Conservation (phyloP, 2,797 vertebrate species). For the Limnodromus scolopaceus region DNA sequence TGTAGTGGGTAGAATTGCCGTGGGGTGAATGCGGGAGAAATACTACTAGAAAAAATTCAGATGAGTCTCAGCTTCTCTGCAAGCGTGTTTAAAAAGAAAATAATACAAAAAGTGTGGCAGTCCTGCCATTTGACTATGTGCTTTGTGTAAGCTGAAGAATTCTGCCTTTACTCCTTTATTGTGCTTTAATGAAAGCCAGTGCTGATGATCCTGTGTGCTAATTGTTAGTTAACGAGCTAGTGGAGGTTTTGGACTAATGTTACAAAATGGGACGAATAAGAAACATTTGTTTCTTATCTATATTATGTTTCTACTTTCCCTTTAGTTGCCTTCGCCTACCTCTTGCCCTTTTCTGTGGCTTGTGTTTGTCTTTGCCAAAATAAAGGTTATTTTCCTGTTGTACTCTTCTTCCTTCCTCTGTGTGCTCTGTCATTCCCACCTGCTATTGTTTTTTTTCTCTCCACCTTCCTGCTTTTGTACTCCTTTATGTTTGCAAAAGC, state of each 20-base stretch:
- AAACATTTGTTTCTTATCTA: not conserved
- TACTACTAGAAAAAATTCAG: not conserved
- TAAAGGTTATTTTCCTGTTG: not conserved
- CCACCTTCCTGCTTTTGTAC: constrained; percentile 10
- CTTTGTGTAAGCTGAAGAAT: not conserved
- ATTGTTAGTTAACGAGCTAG: not conserved
- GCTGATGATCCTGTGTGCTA: not conserved
- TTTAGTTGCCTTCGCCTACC: not conserved
- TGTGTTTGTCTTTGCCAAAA: not conserved
- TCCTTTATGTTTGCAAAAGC: not conserved
- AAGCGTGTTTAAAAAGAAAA: not conserved
- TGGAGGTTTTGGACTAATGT: not conserved
- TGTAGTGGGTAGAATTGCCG: rapidly evolving
- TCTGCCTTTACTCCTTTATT: not conserved
- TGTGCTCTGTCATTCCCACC: not conserved
- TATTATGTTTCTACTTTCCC: not conserved
- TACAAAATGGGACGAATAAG: not conserved
- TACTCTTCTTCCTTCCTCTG: not conserved
- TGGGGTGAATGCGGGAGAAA: not conserved
- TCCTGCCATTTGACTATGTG: not conserved
- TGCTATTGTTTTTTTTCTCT: not conserved
- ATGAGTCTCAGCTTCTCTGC: not conserved
- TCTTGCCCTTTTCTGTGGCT: not conserved
- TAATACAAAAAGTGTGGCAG: not conserved
- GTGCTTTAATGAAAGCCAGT: not conserved